Evolutionary conservation across 2,888 invertebrate genomes (phyloP), one percentile per base, ranked within the genome.

Genomic region (Lampropteryx suffumata): DNA sequence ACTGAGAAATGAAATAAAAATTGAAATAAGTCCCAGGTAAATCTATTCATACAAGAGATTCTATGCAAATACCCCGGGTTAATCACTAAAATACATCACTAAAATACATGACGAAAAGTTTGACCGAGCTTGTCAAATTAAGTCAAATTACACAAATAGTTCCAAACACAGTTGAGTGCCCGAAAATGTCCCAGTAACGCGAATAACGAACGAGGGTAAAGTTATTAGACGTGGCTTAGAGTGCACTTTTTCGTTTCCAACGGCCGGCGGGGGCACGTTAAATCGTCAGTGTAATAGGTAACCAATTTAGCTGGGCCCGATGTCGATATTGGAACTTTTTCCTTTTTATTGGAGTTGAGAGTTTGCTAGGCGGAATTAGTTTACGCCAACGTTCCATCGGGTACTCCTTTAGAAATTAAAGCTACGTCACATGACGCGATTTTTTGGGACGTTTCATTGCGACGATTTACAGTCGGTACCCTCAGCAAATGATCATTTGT

Each of bases 321-420:
- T 78, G 76, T 76, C 73, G 79, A 80, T 80, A 76, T 79, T 73
- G 76, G 74, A 50, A 66, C 56, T 75, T 84, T 37, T 80, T 79
- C 70, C 62, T 69, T 77, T 82, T 84, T 74, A 75, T 78, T 63
- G 65, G 76, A 80, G 80, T 79, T 82, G 74, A 69, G 74, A 86
- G 86, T 89, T 89, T 84, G 80, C 86, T 81, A 79, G 65, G 57
- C 71, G 84, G 76, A 88, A 89, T 90, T 88, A 86, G 90, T 90
- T 88, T 88, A 82, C 86, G 73, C 71, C 76, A 68, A 75, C 82
- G 84, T 88, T 89, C 87, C 84, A 89, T 89, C 82, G 80, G 82
- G 81, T 85, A 89, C 85, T 84, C 84, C 82, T 81, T 81, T 86
- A 82, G 80, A 82, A 78, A 81, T 84, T 80, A 79, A 81, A 12